Base-by-base conservation (phyloP, 2,113 vertebrate species). In the Sula dactylatra region DNA sequence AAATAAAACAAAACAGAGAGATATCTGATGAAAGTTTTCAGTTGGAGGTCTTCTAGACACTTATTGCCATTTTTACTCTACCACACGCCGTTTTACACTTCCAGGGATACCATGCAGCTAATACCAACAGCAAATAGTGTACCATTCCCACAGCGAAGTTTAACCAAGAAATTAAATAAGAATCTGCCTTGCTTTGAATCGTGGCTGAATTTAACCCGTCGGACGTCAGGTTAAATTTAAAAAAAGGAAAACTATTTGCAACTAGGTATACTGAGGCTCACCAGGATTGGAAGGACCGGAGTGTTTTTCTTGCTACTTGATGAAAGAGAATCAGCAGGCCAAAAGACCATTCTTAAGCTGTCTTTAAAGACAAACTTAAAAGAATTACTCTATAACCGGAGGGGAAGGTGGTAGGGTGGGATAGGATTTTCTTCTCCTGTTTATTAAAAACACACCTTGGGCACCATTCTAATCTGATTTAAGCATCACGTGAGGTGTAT, bases 381-480 rank as follows among this genome's bases (percentile, higher is more conserved):
- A 97, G 78, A 93, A 89, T 88, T 71, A 90, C n/a, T 81, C 62
- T 24, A 45, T 92, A 89, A 85, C 97, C 67, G 3, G 82, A 96
- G 96, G 95, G 91, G 25, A 96, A 95, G 71, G 72, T 73, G 79
- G 88, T 59, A 69, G 67, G 50, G 77, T 78, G n/a, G 81, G 69
- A 94, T 80, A 94, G 45, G 55, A 78, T 95, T 94, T 95, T 93
- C 61, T 93, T 81, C 88, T 86, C 15, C 38, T 95, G 69, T 90
- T 96, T 96, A 97, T 97, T 94, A 84, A 95, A 95, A 90, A 88
- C 65, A 92, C 72, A 90, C 90, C 92, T 93, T 91, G 55, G 93
- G 95, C 88, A 86, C 15, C 17, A 42, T 90, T 96, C 82, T 94
- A 96, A 96, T 97, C 94, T 97, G 92, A 90, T 94, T 91, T 64